Percentiles rank a stretch among this genome's conserved stretches.
phyloP scores from a whole-genome alignment of 1,140 invertebrate genomes.

The Apocrypta bakeri region DNA sequence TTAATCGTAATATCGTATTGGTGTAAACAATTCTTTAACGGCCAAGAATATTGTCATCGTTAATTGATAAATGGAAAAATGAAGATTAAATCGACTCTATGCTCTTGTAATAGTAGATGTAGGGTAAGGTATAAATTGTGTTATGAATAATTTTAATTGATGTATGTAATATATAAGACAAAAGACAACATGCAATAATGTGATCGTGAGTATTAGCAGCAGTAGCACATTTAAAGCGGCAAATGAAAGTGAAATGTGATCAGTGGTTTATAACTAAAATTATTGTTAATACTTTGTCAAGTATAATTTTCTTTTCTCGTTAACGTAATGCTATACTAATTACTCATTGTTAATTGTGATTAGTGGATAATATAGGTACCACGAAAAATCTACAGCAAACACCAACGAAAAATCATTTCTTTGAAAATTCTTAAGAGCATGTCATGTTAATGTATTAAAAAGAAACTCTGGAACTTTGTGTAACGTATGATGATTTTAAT shows the following conservation, averaged over 20 bases:
- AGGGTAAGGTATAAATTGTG: slow-evolving; percentile 9
- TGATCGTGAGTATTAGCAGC: slow-evolving; percentile 58
- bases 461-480: neutral
- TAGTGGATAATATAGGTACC: slow-evolving; percentile 47
- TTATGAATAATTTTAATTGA: slow-evolving; percentile 19
- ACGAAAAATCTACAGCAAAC: slow-evolving; percentile 24
- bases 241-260: slow-evolving; percentile 73
- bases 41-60: no score
- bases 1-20: neutral
- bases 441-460: neutral
- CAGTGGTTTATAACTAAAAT: slow-evolving; percentile 70
- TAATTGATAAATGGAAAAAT: neutral
- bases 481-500: neutral
- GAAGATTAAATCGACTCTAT: slow-evolving; percentile 17
- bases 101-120: neutral
- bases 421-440: slow-evolving; percentile 51
- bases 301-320: slow-evolving; percentile 63
- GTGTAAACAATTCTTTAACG: no score
- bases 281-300: slow-evolving; percentile 70
- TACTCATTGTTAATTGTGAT: slow-evolving; percentile 53
- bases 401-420: slow-evolving; percentile 32
- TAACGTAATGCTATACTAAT: slow-evolving; percentile 32
- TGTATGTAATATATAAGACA: slow-evolving; percentile 8
- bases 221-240: slow-evolving; percentile 73
- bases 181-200: slow-evolving; percentile 60